Evolutionary conservation across 2,797 vertebrate genomes (phyloP), one percentile per base, ranked within the genome.

Genomic region (Choloepus didactylus): DNA sequence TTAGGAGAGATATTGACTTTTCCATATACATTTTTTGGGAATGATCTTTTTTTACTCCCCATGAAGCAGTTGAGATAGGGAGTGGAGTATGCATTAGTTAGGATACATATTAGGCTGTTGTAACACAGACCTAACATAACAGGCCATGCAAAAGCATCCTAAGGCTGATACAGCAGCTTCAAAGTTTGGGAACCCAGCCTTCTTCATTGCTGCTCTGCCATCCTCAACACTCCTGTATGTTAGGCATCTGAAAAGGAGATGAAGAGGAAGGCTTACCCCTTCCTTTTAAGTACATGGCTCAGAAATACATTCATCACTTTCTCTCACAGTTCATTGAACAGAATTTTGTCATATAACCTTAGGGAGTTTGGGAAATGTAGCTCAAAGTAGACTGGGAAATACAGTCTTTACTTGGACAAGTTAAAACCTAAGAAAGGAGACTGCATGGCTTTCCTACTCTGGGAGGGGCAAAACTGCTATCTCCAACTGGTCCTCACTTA

Each of bases 1-100:
- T 80, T 76, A 84, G 62, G 62, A 91, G 64, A 23, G 44, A 73
- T 56, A 51, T 31, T 86, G 85, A 92, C 75, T 94, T 94, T 95
- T 81, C n/a, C 35, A 44, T 49, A 51, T 41, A 69, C 10, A 62
- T 92, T 73, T 95, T 69, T 35, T 72, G 69, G 51, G 70, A 38
- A 35, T 11, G 31, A 23, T 35, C 73, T 75, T 54, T 67, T 69
- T 73, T 76, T 76, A 23, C 21, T 77, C 70, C 38, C 59, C n/a
- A 23, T 12, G 8, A 60, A 92, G 18, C 16, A 31, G 9, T 19
- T 54, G 23, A 23, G 29, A 19, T 41, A 86, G 77, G 64, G 38
- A 89, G 12, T 25, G n/a, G 27, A 81, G 1, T 76, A 19, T 66
- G 9, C 82, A 79, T 91, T 86, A 73, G 21, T 70, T 82, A 59